Percentiles rank a stretch among this genome's conserved stretches.
Evolutionary conservation across 1,140 invertebrate species (phyloP).

Genomic region (Octopus bimaculoides): DNA sequence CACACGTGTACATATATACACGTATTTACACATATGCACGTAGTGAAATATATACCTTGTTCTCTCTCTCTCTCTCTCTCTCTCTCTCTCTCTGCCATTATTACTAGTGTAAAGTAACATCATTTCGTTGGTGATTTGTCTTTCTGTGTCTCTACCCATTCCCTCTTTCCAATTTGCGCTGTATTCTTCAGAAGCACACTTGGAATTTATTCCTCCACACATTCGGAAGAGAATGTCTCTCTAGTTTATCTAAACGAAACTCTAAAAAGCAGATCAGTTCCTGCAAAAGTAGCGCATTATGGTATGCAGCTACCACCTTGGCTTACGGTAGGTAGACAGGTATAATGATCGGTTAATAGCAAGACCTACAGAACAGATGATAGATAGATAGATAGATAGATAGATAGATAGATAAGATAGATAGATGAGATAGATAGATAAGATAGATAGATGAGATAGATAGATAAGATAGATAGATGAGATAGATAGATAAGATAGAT

Average conservation of each 20-base stretch:
- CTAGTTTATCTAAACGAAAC: not conserved
- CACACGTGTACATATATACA: no score
- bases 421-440: not conserved
- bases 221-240: not conserved
- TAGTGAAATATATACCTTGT: no score
- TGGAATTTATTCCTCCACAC: not conserved
- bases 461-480: not conserved
- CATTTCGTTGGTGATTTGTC: not conserved
- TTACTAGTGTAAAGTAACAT: not conserved
- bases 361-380: not conserved
- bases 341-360: not conserved
- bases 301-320: not conserved
- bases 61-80: not conserved
- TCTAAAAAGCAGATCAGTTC: not conserved
- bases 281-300: not conserved
- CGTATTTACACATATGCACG: no score
- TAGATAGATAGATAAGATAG: not conserved
- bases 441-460: not conserved
- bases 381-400: not conserved
- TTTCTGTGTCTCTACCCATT: not conserved
- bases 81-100: not conserved
- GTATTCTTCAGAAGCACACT: not conserved
- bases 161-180: not conserved
- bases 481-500: not conserved
- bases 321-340: not conserved